Evolutionary conservation across 2,113 vertebrate genomes (phyloP), one percentile per base, ranked within the genome.

Genomic region (Shinisaurus crocodilurus): DNA sequence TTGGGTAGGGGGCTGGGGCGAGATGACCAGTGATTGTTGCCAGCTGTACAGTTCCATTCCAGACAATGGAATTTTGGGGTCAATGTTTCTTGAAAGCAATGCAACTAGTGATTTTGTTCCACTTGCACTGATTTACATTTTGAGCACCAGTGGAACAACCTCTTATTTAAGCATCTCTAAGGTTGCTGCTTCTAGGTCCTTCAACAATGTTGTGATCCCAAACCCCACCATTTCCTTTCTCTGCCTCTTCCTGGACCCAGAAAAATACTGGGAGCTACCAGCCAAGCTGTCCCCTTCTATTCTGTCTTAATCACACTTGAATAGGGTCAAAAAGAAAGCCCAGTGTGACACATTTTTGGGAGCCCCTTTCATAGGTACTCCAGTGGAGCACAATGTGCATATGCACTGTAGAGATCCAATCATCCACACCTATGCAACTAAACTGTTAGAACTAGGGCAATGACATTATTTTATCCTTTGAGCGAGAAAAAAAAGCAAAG

Each of bases 401-500:
- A n/a, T 67, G 40, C 72, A 12, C 69, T 85, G 75, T 48, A 85
- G 88, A 88, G 92, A 90, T 82, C 91, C 85, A 82, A 77, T 93
- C 85, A 92, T 88, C 60, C 91, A 13, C n/a, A 81, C 90, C 82
- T 92, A 88, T 90, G 34, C 34, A 60, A 67, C 77, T 63, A 20
- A 63, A 45, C 43, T 34, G 92, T 84, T 40, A 23, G 43, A 86
- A 91, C 93, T 65, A 92, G 48, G 15, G 10, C 50, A 92, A 72
- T 90, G 77, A 67, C 91, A 81, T 60, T 67, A 5, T 90, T 94
- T 94, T 92, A 91, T 90, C 94, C 45, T 81, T 87, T 18, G n/a
- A 87, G 89, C 89, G 93, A 96, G 13, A 89, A 94, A 60, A 0
- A 10, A 77, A 91, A 88, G 57, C 89, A 77, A 81, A 75, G 90